Evolutionary conservation across 2,113 vertebrate genomes (phyloP).

Genomic region (Picathartes gymnocephalus): DNA sequence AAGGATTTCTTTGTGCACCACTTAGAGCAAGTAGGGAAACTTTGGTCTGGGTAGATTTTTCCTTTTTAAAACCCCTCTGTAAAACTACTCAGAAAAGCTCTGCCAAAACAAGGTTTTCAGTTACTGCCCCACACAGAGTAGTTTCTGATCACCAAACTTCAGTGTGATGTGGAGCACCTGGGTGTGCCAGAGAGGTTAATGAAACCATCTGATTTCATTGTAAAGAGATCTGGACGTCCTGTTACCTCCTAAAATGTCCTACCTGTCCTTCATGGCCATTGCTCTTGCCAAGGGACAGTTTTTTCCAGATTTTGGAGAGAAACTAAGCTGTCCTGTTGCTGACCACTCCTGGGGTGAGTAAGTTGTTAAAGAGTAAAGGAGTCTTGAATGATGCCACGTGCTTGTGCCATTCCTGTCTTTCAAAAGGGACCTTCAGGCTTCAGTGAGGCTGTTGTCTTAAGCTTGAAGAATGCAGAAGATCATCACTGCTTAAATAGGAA

Average conservation of each 20-base stretch:
- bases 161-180: background rate
- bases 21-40: background rate
- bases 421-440: background rate
- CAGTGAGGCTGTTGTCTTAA: background rate
- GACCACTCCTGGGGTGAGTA: accelerated
- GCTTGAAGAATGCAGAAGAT: background rate
- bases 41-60: background rate
- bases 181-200: background rate
- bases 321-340: background rate
- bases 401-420: background rate
- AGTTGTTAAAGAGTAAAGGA: background rate
- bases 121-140: background rate
- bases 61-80: background rate
- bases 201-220: background rate
- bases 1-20: background rate
- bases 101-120: background rate
- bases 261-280: background rate
- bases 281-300: background rate
- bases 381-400: accelerated
- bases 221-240: background rate
- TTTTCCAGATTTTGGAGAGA: background rate
- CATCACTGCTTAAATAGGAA: background rate
- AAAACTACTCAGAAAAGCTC: background rate
- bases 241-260: background rate
- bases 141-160: background rate